Percentiles rank a stretch among this genome's conserved stretches.
phyloP scores from a whole-genome alignment of 2,797 vertebrate genomes.

The Phyllotis vaccarum region DNA sequence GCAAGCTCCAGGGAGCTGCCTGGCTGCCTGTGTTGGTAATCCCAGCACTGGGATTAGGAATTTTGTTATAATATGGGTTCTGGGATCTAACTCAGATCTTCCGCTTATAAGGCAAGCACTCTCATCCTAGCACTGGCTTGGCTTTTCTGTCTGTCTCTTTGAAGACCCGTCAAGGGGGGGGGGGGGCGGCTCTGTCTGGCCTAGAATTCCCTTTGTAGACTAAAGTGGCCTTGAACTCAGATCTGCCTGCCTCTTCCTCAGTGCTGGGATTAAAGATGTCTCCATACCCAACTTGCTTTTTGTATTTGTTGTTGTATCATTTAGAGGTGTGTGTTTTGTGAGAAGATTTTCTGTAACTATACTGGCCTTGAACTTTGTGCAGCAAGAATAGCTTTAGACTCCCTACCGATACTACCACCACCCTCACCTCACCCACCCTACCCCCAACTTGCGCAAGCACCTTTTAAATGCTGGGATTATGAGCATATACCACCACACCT shows the following conservation, averaged over 20 bases:
- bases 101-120: not conserved
- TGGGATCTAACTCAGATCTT: not conserved
- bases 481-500: not conserved
- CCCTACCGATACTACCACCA: not conserved
- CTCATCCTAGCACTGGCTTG: not conserved
- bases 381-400: not conserved
- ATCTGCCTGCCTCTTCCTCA: not conserved
- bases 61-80: not conserved
- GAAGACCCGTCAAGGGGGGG: not conserved
- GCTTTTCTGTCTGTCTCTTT: not conserved
- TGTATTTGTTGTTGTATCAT: not conserved
- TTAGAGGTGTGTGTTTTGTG: not conserved
- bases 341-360: not conserved
- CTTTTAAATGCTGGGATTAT: not conserved
- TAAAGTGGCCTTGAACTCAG: not conserved
- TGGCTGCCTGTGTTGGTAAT: not conserved
- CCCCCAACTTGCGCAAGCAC: no score
- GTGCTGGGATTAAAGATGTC: not conserved
- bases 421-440: no score
- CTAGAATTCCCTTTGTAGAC: no score
- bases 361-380: not conserved
- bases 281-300: not conserved
- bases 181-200: not conserved
- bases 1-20: not conserved
- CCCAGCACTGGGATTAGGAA: not conserved